phyloP scores from a whole-genome alignment of 30 jellyfish, hydroid and myxozoan species.

The Turritopsis dohrnii region DNA sequence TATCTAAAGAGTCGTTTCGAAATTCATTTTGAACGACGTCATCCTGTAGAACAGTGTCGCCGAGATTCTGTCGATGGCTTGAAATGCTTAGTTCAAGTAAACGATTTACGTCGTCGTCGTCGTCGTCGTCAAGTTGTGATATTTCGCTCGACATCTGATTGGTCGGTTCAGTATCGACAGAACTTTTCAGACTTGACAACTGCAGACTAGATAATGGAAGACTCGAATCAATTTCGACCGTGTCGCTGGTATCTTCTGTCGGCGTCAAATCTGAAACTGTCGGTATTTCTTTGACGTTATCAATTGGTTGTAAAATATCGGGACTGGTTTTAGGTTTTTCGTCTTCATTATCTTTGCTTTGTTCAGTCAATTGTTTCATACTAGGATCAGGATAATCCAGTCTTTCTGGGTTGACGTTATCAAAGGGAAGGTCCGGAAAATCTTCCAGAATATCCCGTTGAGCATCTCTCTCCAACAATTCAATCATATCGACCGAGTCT shows the following conservation, averaged over 20 bases:
- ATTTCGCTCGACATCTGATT: neutral
- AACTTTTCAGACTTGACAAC: neutral
- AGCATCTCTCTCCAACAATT: conserved; percentile 49
- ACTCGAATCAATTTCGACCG: neutral
- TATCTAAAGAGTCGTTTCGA: neutral
- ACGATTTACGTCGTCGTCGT: neutral
- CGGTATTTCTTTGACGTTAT: neutral
- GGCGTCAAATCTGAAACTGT: neutral
- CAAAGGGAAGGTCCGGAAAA: conserved; percentile 60
- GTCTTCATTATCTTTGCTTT: neutral
- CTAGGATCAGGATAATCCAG: neutral
- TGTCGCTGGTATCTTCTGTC: neutral
- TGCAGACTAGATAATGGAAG: neutral
- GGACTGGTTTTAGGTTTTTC: neutral
- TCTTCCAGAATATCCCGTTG: conserved; percentile 35
- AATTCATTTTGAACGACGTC: neutral
- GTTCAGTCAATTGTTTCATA: neutral
- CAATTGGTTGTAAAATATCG: neutral
- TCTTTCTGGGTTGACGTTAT: neutral
- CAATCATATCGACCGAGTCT: conserved; percentile 54
- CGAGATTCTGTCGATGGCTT: neutral
- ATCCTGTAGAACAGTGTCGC: too few relatives aligned
- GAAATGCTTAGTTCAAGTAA: neutral
- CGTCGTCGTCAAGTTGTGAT: neutral
- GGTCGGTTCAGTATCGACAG: conserved; percentile 12